Conservation (phyloP, 1,140 invertebrate genomes). For the Zaprionus ornatus region DNA sequence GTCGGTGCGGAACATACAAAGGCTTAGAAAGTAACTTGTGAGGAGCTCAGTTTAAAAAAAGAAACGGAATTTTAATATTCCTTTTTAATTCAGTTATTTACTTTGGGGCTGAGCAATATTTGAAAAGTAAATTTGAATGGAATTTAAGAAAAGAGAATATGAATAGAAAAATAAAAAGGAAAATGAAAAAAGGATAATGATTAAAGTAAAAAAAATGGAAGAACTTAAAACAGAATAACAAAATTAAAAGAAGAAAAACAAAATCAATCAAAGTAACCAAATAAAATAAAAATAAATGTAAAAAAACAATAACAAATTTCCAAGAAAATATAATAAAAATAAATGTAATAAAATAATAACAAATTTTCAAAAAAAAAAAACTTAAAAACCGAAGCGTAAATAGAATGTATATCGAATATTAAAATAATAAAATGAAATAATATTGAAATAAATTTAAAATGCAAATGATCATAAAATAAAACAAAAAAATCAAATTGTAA, state of each 20-base stretch:
- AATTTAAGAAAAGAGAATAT: background rate
- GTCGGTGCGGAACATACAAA: conserved; percentile 17
- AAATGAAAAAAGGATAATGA: background rate
- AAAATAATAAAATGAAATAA: background rate
- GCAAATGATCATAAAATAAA: background rate
- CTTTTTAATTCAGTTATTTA: background rate
- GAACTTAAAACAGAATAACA: background rate
- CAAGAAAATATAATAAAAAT: conserved; percentile 21
- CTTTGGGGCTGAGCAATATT: conserved; percentile 6
- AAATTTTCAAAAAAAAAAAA: background rate
- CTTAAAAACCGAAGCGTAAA: background rate
- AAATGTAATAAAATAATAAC: background rate
- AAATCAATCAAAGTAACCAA: conserved; percentile 1
- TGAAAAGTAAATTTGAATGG: background rate
- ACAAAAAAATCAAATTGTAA: background rate
- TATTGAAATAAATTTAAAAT: background rate
- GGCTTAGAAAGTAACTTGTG: conserved; percentile 22
- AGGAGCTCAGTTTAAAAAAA: conserved; percentile 13
- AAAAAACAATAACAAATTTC: background rate
- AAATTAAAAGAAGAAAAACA: background rate
- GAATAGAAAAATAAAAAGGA: background rate
- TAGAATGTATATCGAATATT: too few species aligned
- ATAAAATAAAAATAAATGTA: conserved; percentile 4
- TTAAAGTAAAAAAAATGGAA: background rate
- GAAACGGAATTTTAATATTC: background rate